phyloP scores from a whole-genome alignment of 2,113 vertebrate species.

The Elanoides forficatus region DNA sequence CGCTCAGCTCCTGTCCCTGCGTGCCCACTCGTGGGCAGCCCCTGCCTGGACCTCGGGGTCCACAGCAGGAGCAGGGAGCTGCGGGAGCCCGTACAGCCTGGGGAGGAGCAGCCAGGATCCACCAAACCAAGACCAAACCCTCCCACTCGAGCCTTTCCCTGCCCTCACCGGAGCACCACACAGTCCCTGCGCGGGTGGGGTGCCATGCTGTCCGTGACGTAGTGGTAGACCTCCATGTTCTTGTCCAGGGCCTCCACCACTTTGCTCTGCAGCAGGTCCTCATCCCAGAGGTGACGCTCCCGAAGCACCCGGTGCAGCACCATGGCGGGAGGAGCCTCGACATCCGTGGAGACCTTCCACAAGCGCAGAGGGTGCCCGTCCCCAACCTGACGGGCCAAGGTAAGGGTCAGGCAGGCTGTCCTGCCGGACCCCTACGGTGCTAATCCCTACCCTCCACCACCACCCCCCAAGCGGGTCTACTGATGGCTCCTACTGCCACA shows the following conservation, averaged over 20 bases:
- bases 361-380: conserved; percentile 79
- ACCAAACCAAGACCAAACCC: background rate
- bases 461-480: accelerated
- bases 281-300: conserved; percentile 86
- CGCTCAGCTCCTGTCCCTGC: accelerated
- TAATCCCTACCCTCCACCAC: too few species aligned
- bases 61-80: accelerated
- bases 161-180: conserved; percentile 79
- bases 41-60: background rate
- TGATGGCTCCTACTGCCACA: accelerated
- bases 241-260: conserved; percentile 81
- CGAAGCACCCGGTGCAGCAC: conserved; percentile 83
- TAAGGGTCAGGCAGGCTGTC: background rate
- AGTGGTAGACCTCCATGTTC: conserved; percentile 82
- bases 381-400: conserved; percentile 60
- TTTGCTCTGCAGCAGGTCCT: conserved; percentile 81
- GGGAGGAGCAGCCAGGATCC: background rate
- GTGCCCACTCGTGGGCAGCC: accelerated
- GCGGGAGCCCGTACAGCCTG: background rate
- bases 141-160: accelerated
- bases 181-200: conserved; percentile 83
- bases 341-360: conserved; percentile 81
- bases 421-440: accelerated
- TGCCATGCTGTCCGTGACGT: conserved; percentile 84
- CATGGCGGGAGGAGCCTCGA: conserved; percentile 72